Percentiles rank a stretch among this genome's conserved stretches.
Conservation (phyloP, 2,797 vertebrate genomes). For the Podarcis siculus region DNA sequence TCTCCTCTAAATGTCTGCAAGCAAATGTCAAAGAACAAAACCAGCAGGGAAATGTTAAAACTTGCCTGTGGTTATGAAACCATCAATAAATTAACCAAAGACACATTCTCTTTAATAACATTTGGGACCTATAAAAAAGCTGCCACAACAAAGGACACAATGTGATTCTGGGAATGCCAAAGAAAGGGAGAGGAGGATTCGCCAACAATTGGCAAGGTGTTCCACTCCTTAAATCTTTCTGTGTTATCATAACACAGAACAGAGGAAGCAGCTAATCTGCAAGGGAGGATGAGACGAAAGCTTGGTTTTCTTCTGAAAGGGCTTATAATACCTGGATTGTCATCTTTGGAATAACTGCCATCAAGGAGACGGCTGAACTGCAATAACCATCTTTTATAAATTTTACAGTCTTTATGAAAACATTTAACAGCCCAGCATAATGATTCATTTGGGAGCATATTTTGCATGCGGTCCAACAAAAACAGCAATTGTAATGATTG, state of each 20-base stretch:
- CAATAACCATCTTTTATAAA: neutral
- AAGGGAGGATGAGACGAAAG: neutral
- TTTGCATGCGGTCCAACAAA: neutral
- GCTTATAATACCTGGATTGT: neutral
- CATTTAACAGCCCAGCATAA: neutral
- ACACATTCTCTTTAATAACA: neutral
- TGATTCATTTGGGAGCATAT: neutral
- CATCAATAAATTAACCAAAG: constrained; percentile 19
- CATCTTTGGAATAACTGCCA: neutral
- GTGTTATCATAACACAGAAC: neutral
- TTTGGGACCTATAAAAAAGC: neutral
- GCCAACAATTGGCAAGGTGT: neutral
- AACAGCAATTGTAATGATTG: neutral
- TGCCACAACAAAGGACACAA: neutral
- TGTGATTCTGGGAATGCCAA: neutral
- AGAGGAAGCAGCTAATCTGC: neutral
- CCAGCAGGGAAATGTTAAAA: neutral
- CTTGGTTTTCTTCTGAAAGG: neutral
- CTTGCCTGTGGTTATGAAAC: constrained; percentile 1
- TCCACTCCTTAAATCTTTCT: neutral
- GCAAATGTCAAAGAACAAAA: neutral
- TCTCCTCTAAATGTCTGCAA: too few relatives aligned
- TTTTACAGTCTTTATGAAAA: neutral
- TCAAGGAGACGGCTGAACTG: neutral
- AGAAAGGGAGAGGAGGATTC: too few relatives aligned